A percentile compares a stretch with the other conserved stretches of the same genome.
Conservation (phyloP, 2,888 invertebrate genomes). For the Noctua janthina region DNA sequence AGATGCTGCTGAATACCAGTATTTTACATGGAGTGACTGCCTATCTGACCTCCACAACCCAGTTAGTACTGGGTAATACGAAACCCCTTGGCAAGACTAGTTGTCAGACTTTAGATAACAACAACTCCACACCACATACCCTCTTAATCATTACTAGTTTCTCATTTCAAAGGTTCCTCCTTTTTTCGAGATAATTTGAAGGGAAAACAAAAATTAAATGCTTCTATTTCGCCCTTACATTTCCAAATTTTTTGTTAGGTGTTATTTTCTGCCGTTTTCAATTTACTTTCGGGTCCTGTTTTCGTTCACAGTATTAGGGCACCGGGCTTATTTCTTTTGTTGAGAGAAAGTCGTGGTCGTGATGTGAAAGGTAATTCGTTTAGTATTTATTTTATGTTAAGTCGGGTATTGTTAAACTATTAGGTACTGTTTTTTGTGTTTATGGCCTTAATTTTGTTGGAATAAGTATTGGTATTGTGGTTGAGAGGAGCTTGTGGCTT, state of each 20-base stretch:
- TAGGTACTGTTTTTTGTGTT: slow-evolving; percentile 14
- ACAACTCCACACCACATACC: not conserved
- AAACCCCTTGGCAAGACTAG: no score
- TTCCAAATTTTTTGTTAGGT: slow-evolving; percentile 45
- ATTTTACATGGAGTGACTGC: no score
- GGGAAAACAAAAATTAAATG: not conserved
- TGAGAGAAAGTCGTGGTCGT: slow-evolving; percentile 5
- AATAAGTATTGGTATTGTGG: not conserved
- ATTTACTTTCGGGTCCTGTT: slow-evolving; percentile 52
- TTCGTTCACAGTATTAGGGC: slow-evolving; percentile 30
- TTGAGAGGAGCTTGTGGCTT: no score
- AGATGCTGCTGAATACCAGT: no score
- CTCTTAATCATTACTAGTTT: not conserved
- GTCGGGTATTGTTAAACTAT: slow-evolving; percentile 22
- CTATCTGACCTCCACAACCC: no score
- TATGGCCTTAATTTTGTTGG: not conserved
- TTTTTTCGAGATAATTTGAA: not conserved
- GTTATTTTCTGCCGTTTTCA: slow-evolving; percentile 57
- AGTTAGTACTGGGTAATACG: no score
- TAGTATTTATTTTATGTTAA: slow-evolving; percentile 29
- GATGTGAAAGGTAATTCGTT: slow-evolving; percentile 42
- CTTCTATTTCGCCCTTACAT: slow-evolving; percentile 42
- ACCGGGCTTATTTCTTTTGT: slow-evolving; percentile 51
- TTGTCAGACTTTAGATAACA: no score
- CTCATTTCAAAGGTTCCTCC: not conserved